Evolutionary conservation across 1,140 invertebrate species (phyloP), one percentile per base, ranked within the genome.

Genomic region (Mizuhopecten yessoensis): DNA sequence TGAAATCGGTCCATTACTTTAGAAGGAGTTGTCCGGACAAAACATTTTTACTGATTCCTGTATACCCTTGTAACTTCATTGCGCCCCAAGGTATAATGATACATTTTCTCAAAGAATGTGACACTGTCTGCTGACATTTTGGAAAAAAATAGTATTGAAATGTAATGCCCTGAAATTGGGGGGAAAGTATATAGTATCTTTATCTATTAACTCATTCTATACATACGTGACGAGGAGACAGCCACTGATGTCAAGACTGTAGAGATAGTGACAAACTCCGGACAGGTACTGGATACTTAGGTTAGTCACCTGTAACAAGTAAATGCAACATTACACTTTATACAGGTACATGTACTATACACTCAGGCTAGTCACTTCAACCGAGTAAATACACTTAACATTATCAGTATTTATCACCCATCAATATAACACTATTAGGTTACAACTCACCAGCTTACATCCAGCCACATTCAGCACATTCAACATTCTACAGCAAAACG

Each of bases 201-300:
- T n/a, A n/a, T n/a, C n/a, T n/a, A n/a, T n/a, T n/a, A n/a, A 42
- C 9, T 75, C 15, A 57, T 20, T n/a, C 29, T 34, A 42, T 15
- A 95, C 94, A 94, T 94, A 96, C 96, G 95, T 96, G 23, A 96
- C 95, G 57, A 96, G 94, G 33, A 94, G 92, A 93, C 96, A 96
- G 17, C 96, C 96, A 93, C 96, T 96, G 34, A 97, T 95, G 88
- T 97, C 96, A 11, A 97, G 92, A 23, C 94, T 91, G 5, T 92
- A 89, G 2, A 97, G 91, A 92, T 97, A 96, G 89, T 96, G 95
- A 92, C 96, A 97, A 23, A 97, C 96, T 36, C 96, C 96, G 87
- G 96, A 75, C n/a, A 97, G 92, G 92, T 96, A 97, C 94, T 97
- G 96, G 29, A 96, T 94, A 93, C 96, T 96, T 90, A 96, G 92